Conservation (phyloP, 2,797 vertebrate genomes). For the Paguma larvata region DNA sequence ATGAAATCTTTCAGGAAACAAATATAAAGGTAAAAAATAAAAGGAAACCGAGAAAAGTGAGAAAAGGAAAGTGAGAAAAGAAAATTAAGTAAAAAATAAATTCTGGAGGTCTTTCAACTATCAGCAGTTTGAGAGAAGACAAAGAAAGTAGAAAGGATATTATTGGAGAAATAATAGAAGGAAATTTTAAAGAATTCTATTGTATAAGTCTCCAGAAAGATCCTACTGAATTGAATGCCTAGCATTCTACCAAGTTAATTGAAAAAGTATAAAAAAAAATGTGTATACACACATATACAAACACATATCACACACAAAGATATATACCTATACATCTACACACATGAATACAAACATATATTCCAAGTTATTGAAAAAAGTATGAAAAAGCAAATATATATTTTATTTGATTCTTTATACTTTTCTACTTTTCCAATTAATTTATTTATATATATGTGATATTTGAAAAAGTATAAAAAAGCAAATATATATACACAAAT, state of each 20-base stretch:
- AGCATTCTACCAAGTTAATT: neutral
- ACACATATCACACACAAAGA: neutral
- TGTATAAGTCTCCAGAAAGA: neutral
- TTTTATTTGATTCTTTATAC: neutral
- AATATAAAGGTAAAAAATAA: neutral
- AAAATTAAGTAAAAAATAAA: neutral
- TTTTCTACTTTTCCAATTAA: neutral
- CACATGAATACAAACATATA: neutral
- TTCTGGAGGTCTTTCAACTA: neutral
- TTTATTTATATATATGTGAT: neutral
- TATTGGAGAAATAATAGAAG: neutral
- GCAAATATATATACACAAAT: neutral
- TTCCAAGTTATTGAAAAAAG: neutral
- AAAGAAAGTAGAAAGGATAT: neutral
- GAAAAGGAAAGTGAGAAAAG: neutral
- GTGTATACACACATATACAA: neutral
- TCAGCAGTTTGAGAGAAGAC: neutral
- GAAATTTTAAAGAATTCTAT: neutral
- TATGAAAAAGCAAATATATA: neutral
- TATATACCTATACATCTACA: neutral
- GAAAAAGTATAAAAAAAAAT: neutral
- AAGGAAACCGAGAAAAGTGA: neutral
- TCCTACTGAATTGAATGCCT: neutral
- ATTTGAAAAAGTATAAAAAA: conserved; percentile 15
- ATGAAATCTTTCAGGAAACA: neutral